Percentiles rank a stretch among this genome's conserved stretches.
phyloP scores from a whole-genome alignment of 1,140 invertebrate species.

The Atopsyche davidsoni region DNA sequence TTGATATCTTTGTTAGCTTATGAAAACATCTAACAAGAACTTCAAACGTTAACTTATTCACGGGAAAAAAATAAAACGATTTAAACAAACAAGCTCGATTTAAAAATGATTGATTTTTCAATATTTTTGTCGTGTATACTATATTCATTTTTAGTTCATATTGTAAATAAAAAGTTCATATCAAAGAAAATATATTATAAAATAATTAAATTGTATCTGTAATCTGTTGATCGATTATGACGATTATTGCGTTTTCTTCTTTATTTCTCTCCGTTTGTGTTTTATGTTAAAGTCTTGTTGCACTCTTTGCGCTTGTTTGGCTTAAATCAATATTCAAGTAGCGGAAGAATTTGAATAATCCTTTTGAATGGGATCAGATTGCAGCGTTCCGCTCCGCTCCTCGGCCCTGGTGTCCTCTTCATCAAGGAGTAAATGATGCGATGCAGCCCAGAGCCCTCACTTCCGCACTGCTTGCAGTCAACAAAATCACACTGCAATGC shows the following conservation, averaged over 20 bases:
- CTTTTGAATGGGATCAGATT: not conserved
- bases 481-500: conserved; percentile 78
- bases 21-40: not conserved
- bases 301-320: not conserved
- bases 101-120: not conserved
- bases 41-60: not conserved
- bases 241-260: not conserved
- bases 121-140: not conserved
- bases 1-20: no score
- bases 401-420: no score
- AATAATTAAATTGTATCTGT: not conserved
- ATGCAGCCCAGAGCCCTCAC: conserved; percentile 60
- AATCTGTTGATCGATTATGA: not conserved
- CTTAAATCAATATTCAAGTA: not conserved
- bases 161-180: not conserved
- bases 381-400: conserved; percentile 6
- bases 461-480: conserved; percentile 85
- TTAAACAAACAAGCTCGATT: not conserved
- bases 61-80: not conserved
- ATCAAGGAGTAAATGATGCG: conserved; percentile 13
- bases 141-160: not conserved
- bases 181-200: no score
- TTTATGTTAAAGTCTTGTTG: not conserved
- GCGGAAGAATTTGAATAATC: not conserved
- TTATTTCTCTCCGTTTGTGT: not conserved